Percentiles rank a stretch among this genome's conserved stretches.
Conservation (phyloP, 2,113 vertebrate species). For the Mirza zaza region DNA sequence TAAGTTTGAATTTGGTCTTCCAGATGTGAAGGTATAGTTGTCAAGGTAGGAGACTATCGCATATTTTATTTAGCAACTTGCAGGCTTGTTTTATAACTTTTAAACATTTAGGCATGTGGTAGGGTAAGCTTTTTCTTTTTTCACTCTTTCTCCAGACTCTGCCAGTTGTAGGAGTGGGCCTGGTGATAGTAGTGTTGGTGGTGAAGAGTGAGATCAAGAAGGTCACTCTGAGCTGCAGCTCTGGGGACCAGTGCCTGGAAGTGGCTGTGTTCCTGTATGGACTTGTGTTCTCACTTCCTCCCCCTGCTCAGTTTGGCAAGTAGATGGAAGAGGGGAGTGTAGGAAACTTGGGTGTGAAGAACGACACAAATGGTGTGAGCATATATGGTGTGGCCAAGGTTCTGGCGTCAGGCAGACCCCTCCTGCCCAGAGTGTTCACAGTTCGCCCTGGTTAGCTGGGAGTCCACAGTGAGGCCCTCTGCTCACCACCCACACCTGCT, state of each 20-base stretch:
- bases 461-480: fast-evolving
- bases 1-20: background rate
- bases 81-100: background rate
- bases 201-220: background rate
- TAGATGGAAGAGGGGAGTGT: background rate
- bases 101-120: background rate
- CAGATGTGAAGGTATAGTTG: background rate
- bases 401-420: background rate
- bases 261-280: fast-evolving
- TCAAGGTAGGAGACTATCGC: background rate
- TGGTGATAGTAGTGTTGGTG: background rate
- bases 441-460: background rate
- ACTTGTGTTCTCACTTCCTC: background rate
- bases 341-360: background rate
- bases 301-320: background rate
- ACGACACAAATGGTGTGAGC: background rate
- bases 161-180: background rate
- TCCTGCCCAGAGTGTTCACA: background rate
- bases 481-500: background rate
- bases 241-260: background rate
- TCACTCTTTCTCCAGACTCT: background rate
- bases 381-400: fast-evolving
- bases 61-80: background rate
- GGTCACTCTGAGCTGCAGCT: too few species aligned
- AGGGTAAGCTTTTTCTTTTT: background rate